A percentile compares a stretch with the other conserved stretches of the same genome.
Evolutionary conservation across 2,888 invertebrate genomes (phyloP).

Genomic region (Oxytorus armatus): DNA sequence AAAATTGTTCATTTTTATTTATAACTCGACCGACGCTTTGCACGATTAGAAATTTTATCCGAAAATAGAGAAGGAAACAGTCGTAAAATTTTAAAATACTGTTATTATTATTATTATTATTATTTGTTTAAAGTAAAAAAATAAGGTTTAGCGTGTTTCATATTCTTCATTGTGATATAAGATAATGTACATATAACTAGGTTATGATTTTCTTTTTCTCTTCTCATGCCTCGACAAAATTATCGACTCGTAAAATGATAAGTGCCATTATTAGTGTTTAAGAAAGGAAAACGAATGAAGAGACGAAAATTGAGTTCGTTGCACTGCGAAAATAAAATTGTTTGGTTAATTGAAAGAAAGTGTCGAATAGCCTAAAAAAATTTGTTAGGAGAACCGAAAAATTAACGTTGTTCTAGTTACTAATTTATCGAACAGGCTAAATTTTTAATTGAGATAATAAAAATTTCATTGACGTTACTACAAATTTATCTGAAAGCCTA

Average conservation of each 20-base stretch:
- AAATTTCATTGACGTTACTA: no score
- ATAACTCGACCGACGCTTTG: background rate
- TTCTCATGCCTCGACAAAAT: background rate
- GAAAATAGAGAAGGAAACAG: background rate
- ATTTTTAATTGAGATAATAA: no score
- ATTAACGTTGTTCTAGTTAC: no score
- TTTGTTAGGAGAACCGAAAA: no score
- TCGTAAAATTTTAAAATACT: background rate
- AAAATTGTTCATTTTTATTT: conserved; percentile 25
- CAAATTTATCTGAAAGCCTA: no score
- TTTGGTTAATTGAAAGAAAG: no score
- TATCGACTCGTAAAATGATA: conserved; percentile 34
- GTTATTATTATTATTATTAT: conserved; percentile 19
- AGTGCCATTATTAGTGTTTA: conserved; percentile 59
- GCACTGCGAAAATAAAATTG: no score
- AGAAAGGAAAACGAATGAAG: conserved; percentile 8
- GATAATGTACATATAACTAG: conserved; percentile 29
- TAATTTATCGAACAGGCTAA: no score
- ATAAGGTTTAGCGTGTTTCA: background rate
- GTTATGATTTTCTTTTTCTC: conserved; percentile 28
- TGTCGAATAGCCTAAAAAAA: no score
- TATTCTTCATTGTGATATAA: conserved; percentile 52
- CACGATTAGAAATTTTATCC: background rate
- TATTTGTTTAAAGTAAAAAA: background rate
- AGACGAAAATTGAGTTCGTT: no score